Percentiles rank a stretch among this genome's conserved stretches.
Evolutionary conservation across 1,140 invertebrate species (phyloP).

Genomic region (Drosophila fuyamai): DNA sequence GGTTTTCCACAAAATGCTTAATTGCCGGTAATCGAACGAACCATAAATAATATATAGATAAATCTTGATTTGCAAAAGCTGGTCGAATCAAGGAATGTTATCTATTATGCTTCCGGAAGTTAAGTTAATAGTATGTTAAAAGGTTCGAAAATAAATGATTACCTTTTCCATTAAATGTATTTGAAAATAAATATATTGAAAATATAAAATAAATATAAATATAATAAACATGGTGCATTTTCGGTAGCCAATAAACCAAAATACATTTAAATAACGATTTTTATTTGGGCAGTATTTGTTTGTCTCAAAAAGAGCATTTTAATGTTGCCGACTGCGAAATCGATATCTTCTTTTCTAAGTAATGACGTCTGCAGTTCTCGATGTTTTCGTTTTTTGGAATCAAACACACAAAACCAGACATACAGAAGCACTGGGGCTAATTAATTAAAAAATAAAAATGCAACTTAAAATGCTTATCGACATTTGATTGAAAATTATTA

Average conservation of each 20-base stretch:
- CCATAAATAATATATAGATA: constrained; percentile 1
- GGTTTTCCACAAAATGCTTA: constrained; percentile 30
- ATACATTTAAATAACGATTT: background rate
- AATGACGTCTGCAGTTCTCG: constrained; percentile 39
- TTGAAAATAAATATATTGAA: background rate
- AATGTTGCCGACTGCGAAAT: background rate
- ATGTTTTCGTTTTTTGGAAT: constrained; percentile 19
- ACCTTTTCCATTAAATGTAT: background rate
- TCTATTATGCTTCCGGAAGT: background rate
- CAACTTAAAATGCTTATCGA: constrained; percentile 54
- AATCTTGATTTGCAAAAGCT: background rate
- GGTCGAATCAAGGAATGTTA: background rate
- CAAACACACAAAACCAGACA: constrained; percentile 12
- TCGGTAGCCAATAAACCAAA: no score
- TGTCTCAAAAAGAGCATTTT: constrained; percentile 7
- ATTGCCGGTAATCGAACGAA: background rate
- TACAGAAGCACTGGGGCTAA: constrained; percentile 11
- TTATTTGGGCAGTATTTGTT: background rate
- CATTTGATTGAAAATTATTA: constrained; percentile 47
- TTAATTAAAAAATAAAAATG: constrained; percentile 54
- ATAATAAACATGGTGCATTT: no score
- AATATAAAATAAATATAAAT: background rate
- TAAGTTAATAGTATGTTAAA: background rate
- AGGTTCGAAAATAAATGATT: background rate
- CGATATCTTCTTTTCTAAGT: constrained; percentile 19